Percentiles rank a stretch among this genome's conserved stretches.
phyloP scores from a whole-genome alignment of 2,888 invertebrate species.

The Epirrita christyi region DNA sequence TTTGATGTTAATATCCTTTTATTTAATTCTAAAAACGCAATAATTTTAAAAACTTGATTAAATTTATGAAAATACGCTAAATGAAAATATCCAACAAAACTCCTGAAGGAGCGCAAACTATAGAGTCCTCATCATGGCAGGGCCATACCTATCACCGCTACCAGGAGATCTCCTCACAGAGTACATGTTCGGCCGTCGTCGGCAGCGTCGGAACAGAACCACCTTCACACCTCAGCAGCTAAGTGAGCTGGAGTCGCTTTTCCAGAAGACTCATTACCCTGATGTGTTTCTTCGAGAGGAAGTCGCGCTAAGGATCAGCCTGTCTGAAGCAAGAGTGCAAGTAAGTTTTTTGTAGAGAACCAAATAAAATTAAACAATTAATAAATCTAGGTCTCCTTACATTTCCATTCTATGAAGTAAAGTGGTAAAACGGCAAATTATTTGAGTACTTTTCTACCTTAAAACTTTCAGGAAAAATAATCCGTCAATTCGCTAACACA shows the following conservation, averaged over 20 bases:
- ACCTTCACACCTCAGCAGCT: slow-evolving; percentile 97
- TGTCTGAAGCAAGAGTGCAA: slow-evolving; percentile 97
- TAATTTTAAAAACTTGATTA: neutral
- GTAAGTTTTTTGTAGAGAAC: slow-evolving; percentile 66
- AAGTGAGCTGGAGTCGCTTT: slow-evolving; percentile 95
- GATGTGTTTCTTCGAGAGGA: slow-evolving; percentile 96
- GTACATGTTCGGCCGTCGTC: slow-evolving; percentile 95
- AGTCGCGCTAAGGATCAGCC: slow-evolving; percentile 94
- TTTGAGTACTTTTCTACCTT: too few species aligned
- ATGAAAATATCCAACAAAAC: slow-evolving; percentile 13
- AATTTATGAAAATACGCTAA: neutral
- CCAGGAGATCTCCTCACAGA: slow-evolving; percentile 95
- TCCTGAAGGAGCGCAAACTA: neutral
- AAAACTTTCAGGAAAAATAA: too few species aligned
- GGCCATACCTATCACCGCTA: slow-evolving; percentile 93
- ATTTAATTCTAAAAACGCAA: neutral
- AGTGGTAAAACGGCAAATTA: too few species aligned
- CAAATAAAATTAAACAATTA: too few species aligned
- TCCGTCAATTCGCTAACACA: too few species aligned
- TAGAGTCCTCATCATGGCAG: slow-evolving; percentile 86
- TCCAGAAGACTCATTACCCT: slow-evolving; percentile 97
- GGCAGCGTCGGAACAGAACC: slow-evolving; percentile 95
- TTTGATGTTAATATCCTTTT: slow-evolving; percentile 7
- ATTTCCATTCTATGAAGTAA: too few species aligned
- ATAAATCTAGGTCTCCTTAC: too few species aligned